Percentiles rank a stretch among this genome's conserved stretches.
Conservation (phyloP, 1,140 invertebrate species). For the Bombus turneri region DNA sequence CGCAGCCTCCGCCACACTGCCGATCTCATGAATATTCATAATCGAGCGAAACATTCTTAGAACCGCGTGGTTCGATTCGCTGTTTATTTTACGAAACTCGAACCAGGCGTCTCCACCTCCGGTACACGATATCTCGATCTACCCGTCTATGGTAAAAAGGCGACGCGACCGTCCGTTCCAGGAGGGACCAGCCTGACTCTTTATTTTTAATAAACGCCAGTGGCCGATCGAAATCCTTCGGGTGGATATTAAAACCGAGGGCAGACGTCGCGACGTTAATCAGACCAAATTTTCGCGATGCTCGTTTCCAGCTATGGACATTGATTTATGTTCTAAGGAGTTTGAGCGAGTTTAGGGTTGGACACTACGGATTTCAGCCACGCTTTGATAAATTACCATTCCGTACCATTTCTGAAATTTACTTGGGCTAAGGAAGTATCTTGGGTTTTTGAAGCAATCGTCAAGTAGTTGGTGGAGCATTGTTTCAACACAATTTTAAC, state of each 20-base stretch:
- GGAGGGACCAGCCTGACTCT: conserved; percentile 12
- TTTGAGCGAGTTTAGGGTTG: background rate
- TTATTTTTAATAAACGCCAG: conserved; percentile 49
- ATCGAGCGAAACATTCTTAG: conserved; percentile 68
- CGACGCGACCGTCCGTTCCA: background rate
- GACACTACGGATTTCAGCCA: background rate
- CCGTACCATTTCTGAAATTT: background rate
- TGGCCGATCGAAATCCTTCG: conserved; percentile 7
- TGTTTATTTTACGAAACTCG: conserved; percentile 57
- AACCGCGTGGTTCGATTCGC: conserved; percentile 57
- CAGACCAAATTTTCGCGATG: conserved; percentile 19
- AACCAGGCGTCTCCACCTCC: background rate
- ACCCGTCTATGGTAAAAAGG: conserved; percentile 23
- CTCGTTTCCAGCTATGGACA: background rate
- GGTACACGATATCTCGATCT: conserved; percentile 33
- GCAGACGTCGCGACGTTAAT: conserved; percentile 23
- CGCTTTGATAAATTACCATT: conserved; percentile 9
- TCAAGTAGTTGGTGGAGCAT: background rate
- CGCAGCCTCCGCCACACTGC: conserved; percentile 43
- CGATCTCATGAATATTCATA: conserved; percentile 78
- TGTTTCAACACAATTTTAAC: background rate
- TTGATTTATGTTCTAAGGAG: conserved; percentile 2
- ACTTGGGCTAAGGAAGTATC: background rate
- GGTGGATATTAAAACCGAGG: conserved; percentile 32
- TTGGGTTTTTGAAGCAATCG: background rate